Conservation (phyloP, 2,797 vertebrate genomes). For the Acipenser ruthenus region DNA sequence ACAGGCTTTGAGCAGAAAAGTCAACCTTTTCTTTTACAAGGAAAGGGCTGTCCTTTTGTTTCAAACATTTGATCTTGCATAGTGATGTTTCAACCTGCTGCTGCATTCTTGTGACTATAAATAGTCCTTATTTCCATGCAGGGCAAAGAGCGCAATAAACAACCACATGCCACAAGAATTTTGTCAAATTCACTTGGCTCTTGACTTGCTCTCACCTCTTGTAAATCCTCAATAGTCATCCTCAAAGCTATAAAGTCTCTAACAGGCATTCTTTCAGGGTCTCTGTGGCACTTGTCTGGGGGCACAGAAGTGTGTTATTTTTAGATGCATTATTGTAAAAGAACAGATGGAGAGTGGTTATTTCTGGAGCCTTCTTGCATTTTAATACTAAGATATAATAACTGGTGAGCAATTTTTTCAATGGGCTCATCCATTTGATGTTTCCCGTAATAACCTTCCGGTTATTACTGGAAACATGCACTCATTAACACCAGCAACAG, state of each 20-base stretch:
- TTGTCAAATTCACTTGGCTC: conserved; percentile 11
- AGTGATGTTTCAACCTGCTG: not conserved
- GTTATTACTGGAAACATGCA: no score
- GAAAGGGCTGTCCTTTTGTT: not conserved
- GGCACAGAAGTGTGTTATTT: conserved; percentile 26
- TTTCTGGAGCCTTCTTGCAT: conserved; percentile 14
- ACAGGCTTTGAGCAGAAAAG: not conserved
- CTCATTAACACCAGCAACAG: no score
- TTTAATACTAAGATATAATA: not conserved
- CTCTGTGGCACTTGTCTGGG: conserved; percentile 13
- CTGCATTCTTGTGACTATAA: not conserved
- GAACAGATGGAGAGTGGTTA: conserved; percentile 17
- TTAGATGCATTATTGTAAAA: conserved; percentile 12
- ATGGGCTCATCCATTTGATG: no score
- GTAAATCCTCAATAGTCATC: conserved; percentile 16
- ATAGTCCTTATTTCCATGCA: not conserved
- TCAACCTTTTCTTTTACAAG: not conserved
- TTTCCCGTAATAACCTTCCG: no score
- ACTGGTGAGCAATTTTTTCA: no score
- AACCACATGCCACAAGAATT: conserved; percentile 1
- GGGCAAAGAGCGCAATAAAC: not conserved
- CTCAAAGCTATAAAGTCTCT: not conserved
- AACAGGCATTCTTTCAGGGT: conserved; percentile 6
- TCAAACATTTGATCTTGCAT: not conserved
- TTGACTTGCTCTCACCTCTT: conserved; percentile 25